Percentiles rank a stretch among this genome's conserved stretches.
Conservation (phyloP, 2,797 vertebrate genomes). For the Sebastes matsubarae region DNA sequence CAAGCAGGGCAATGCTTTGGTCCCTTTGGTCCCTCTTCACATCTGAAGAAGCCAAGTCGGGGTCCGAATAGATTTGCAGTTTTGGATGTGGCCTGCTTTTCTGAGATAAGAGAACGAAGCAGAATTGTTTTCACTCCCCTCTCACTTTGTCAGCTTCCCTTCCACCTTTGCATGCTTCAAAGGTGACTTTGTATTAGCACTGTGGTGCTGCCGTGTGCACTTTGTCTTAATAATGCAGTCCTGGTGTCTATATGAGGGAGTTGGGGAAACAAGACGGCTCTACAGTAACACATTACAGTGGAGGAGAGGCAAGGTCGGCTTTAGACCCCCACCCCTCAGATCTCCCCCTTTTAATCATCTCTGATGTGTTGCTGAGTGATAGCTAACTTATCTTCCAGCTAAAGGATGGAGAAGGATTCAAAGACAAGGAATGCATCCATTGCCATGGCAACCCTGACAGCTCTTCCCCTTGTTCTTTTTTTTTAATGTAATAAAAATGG, state of each 20-base stretch:
- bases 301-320: constrained; percentile 35
- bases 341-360: constrained; percentile 33
- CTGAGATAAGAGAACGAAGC: constrained; percentile 45
- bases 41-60: constrained; percentile 17
- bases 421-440: constrained; percentile 39
- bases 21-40: constrained; percentile 3
- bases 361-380: constrained; percentile 34
- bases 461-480: constrained; percentile 39
- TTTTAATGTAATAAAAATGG: constrained; percentile 37
- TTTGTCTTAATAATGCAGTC: constrained; percentile 51
- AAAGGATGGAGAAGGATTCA: constrained; percentile 28
- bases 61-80: constrained; percentile 25
- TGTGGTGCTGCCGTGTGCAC: constrained; percentile 58
- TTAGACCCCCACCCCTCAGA: constrained; percentile 10
- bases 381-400: constrained; percentile 42
- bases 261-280: constrained; percentile 16
- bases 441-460: constrained; percentile 57
- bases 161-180: constrained; percentile 46
- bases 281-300: constrained; percentile 16
- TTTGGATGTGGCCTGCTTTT: constrained; percentile 24
- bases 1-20: constrained; percentile 15
- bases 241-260: constrained; percentile 14
- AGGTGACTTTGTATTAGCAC: constrained; percentile 59
- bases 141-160: constrained; percentile 48
- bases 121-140: constrained; percentile 39